Evolutionary conservation across 2,888 invertebrate genomes (phyloP), one percentile per base, ranked within the genome.

Genomic region (Girardia tigrina): DNA sequence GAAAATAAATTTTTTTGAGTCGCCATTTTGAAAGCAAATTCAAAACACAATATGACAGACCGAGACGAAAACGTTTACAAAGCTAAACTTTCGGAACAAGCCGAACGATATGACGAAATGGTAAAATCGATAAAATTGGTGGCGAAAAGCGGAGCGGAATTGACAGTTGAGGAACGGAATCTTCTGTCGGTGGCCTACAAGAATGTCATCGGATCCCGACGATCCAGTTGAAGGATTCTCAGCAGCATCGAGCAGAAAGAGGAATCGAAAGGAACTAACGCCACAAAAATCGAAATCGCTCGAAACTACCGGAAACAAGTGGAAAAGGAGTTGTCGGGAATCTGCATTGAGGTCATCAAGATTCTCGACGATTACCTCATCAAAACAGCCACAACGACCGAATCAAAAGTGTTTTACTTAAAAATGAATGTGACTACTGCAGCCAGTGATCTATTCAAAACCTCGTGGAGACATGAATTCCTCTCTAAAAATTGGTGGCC

Each of bases 201-300:
- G 88, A 97, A 97, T 88, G 95, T 97, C 79, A 95, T 97, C 84
- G 97, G 95, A 77, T 94, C 95, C 78, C 89, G 94, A 81, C 89
- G 95, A 82, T 94, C 95, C 78, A 94, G 94, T 76, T 97, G 95
- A 95, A 89, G 95, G 86, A 94, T 97, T 83, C 92, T 97, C 82
- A 92, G 92, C 80, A 93, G 91, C 83, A 92, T 97, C 84, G 95
- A 97, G 88, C 94, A 94, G 86, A 95, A 94, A 86, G 94, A 94
- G 86, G 82, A 82, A 72, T 80, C 79, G 73, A 93, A 94, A 87
- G 92, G 92, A 75, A 56, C n/a, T 56, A 56, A n/a, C 56, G 90
- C 91, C 74, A 92, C 92, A 83, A 93, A 93, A 85, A 86, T 93
- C 83, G 91, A 90, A 86, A 92, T 94, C 91, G 93, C 94, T 84